Evolutionary conservation across 2,797 vertebrate genomes (phyloP).

Genomic region (Clarias fuscus): DNA sequence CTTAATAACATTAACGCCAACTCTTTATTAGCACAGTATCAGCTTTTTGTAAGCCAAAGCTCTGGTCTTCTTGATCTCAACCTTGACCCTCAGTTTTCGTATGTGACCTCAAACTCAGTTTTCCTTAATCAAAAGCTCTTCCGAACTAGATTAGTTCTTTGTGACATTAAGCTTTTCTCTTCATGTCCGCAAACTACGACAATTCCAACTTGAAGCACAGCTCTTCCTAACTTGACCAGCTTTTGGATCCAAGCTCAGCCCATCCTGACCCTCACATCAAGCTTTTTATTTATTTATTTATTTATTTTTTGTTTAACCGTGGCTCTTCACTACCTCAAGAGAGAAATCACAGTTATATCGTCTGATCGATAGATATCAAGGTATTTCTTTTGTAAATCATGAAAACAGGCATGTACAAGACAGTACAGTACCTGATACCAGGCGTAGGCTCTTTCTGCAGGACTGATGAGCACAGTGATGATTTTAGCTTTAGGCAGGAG

Average conservation of each 20-base stretch:
- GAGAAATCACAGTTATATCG: not conserved
- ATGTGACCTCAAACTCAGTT: not conserved
- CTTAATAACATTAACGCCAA: not conserved
- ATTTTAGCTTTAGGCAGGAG: slow-evolving; percentile 94
- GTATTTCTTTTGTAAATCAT: not conserved
- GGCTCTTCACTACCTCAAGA: not conserved
- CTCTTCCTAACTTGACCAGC: not conserved
- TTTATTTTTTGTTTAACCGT: not conserved
- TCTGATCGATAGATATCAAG: not conserved
- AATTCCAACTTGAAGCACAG: not conserved
- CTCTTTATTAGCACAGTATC: not conserved
- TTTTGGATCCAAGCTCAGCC: no score
- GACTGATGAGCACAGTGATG: slow-evolving; percentile 95
- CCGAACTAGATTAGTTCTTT: not conserved
- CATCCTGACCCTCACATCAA: no score
- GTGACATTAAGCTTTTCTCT: not conserved
- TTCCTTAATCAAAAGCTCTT: not conserved
- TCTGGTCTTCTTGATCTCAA: not conserved
- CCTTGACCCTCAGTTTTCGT: no score
- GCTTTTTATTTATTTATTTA: no score
- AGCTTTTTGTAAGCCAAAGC: not conserved
- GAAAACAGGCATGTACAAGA: not conserved
- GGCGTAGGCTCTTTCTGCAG: slow-evolving; percentile 93
- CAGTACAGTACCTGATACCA: slow-evolving; percentile 89
- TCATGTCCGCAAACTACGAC: no score